Conservation (phyloP, 2,888 invertebrate species). For the Dinocampus coccinellae region DNA sequence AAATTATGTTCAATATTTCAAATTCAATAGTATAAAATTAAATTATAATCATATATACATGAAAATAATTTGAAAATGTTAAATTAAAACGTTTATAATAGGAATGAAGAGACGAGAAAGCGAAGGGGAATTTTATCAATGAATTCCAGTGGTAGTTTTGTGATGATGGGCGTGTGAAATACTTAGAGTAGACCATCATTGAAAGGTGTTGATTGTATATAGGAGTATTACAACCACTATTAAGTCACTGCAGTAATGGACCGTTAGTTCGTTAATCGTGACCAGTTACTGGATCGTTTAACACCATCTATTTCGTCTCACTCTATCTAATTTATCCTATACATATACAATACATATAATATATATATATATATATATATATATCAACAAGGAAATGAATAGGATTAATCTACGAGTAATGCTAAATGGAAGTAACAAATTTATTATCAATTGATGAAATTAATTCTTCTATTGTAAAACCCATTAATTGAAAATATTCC, state of each 20-base stretch:
- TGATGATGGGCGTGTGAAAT: constrained; percentile 36
- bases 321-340: not conserved
- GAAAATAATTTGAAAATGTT: not conserved
- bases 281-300: constrained; percentile 31
- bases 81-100: not conserved
- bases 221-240: constrained; percentile 39
- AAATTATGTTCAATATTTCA: not conserved
- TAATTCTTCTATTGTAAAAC: not conserved
- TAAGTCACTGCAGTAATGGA: constrained; percentile 41
- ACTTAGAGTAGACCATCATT: constrained; percentile 32
- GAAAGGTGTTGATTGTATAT: constrained; percentile 26
- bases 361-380: not conserved
- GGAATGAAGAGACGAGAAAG: not conserved
- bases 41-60: not conserved
- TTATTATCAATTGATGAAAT: not conserved
- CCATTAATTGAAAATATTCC: too few relatives aligned
- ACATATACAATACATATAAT: too few relatives aligned
- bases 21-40: not conserved
- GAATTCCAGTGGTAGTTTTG: constrained; percentile 18
- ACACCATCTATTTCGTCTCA: not conserved
- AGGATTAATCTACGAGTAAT: not conserved
- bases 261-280: constrained; percentile 44
- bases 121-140: constrained; percentile 9
- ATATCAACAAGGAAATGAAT: not conserved
- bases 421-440: not conserved